A percentile compares a stretch with the other conserved stretches of the same genome.
These are phyloP conservation scores for Psettodes erumei DNA, from an alignment of 2,113 vertebrate genomes.

Conservation along the genomic window DNA sequence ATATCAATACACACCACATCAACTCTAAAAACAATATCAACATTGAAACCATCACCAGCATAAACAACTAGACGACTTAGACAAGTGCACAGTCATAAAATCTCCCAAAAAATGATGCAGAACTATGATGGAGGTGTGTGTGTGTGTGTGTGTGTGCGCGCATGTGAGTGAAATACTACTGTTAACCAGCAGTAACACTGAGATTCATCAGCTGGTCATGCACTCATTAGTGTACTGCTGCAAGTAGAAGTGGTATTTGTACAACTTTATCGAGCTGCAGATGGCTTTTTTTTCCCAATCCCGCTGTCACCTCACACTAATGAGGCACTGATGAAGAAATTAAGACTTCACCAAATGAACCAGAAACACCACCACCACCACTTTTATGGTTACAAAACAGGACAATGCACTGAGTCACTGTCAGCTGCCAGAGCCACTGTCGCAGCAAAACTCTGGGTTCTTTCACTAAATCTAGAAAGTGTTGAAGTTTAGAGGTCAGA, in stretches of 20 bases:
- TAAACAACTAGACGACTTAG: slow-evolving; percentile 38
- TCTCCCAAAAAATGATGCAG: slow-evolving; percentile 27
- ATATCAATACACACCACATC: slow-evolving; percentile 55
- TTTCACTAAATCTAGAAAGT: background rate
- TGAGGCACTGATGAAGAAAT: slow-evolving; percentile 64
- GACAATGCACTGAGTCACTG: slow-evolving; percentile 14
- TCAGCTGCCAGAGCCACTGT: background rate
- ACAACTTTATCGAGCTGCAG: slow-evolving; percentile 36
- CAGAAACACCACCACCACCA: slow-evolving; percentile 38
- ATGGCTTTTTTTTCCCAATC: slow-evolving; percentile 64
- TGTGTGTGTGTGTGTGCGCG: no score
- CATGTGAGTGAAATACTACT: no score
- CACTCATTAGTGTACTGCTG: slow-evolving; percentile 36
- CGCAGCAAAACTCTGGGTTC: background rate
- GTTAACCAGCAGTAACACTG: background rate
- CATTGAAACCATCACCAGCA: slow-evolving; percentile 35
- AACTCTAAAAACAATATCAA: slow-evolving; percentile 46
- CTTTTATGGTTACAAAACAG: slow-evolving; percentile 23
- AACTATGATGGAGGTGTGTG: slow-evolving; percentile 37
- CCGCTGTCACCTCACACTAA: slow-evolving; percentile 73
- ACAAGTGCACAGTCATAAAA: slow-evolving; percentile 46
- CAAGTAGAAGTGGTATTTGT: slow-evolving; percentile 45
- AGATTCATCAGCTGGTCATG: slow-evolving; percentile 44
- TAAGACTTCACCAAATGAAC: slow-evolving; percentile 49
- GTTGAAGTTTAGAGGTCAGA: background rate